Base-by-base conservation (phyloP, 2,888 invertebrate species). In the Pemphredon lugubris region DNA sequence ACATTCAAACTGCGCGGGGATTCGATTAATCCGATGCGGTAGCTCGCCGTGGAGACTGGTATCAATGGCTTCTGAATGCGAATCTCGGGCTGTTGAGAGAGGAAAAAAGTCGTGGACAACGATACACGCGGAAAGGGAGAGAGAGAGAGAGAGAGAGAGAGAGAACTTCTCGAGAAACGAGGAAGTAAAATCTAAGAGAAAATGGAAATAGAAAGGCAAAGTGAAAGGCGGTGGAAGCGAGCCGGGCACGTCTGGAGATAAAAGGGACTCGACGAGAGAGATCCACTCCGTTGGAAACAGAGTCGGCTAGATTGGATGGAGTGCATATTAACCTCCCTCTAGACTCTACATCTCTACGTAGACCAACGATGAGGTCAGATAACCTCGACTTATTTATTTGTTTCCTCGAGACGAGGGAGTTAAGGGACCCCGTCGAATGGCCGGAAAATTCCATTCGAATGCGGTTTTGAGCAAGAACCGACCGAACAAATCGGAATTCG, bases 261-360 rank as follows among this genome's bases (percentile, higher is more conserved):
- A 74, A 74, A 69, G 69, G 39, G 50, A 59, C 50, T 32, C 47
- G 63, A 45, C 53, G 51, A 57, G 57, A 57, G 57, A 20, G 53
- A 74, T 42, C 40, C 60, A 54, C 66, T 61, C 42, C 34, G 59
- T 48, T 74, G 60, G 64, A 74, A 74, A 73, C 73, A 42, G 58
- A 73, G 54, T 53, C 63, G 69, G 23, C 40, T 48, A 74, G 69
- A 74, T 74, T 74, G 74, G 69, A 74, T 74, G 74, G 69, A 74
- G 74, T 74, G 59, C 69, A 74, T 74, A 74, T 74, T 74, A 74
- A 74, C 59, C 47, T 69, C 69, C 59, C 47, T 34, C n/a, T n/a
- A n/a, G n/a, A n/a, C n/a, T n/a, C n/a, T n/a, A n/a, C n/a, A n/a
- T n/a, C n/a, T n/a, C n/a, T n/a, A n/a, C n/a, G 51, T 57, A 69